Evolutionary conservation across 2,888 invertebrate genomes (phyloP).

Genomic region (Herminia tarsipennalis): DNA sequence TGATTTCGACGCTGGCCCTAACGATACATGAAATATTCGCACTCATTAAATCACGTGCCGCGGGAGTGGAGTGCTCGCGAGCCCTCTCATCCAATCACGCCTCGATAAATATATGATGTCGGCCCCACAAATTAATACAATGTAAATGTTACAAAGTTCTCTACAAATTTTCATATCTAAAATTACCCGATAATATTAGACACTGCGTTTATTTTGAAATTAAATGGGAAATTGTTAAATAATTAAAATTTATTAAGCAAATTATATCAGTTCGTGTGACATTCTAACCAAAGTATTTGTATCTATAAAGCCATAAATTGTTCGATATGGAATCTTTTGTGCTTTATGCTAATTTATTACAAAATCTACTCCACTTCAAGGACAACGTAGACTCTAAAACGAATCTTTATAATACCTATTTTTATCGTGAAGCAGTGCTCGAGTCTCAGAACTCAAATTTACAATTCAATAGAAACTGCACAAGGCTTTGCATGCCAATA

Average conservation of each 20-base stretch:
- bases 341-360: slow-evolving; percentile 27
- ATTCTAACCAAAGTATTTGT: slow-evolving; percentile 7
- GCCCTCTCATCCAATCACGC: slow-evolving; percentile 68
- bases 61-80: slow-evolving; percentile 67
- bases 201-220: too few relatives aligned
- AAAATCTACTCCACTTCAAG: slow-evolving; percentile 26
- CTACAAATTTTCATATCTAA: too few relatives aligned
- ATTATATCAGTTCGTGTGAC: background rate
- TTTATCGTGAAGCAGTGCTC: slow-evolving; percentile 66
- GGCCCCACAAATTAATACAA: slow-evolving; percentile 57
- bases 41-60: slow-evolving; percentile 77
- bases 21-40: slow-evolving; percentile 82
- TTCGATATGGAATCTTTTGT: slow-evolving; percentile 25
- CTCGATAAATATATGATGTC: slow-evolving; percentile 65
- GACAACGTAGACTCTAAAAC: slow-evolving; percentile 36
- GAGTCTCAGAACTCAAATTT: slow-evolving; percentile 78
- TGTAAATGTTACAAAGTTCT: slow-evolving; percentile 30
- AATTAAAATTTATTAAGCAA: background rate
- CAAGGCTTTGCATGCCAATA: slow-evolving; percentile 83
- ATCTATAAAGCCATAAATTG: slow-evolving; percentile 31
- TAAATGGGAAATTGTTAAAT: too few relatives aligned
- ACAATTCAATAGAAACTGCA: slow-evolving; percentile 83
- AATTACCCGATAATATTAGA: too few relatives aligned
- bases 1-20: slow-evolving; percentile 78
- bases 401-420: slow-evolving; percentile 54